Evolutionary conservation across 2,797 vertebrate genomes (phyloP), one percentile per base, ranked within the genome.

Genomic region (Ctenopoma multispine): DNA sequence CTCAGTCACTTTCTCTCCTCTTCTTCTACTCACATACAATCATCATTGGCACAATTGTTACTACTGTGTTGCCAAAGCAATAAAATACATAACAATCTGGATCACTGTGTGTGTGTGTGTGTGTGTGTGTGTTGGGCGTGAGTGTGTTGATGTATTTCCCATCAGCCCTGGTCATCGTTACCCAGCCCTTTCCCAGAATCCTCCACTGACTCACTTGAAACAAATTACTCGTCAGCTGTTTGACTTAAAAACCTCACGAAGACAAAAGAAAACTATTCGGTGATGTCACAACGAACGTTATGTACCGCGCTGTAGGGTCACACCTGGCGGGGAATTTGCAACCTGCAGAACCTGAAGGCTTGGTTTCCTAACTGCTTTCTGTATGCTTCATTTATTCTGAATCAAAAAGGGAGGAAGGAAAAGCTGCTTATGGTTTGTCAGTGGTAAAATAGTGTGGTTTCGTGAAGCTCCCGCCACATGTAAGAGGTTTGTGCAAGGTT

Each of bases 141-240:
- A 60, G 75, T 57, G 70, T 81, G 69, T 82, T 66, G 60, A 72
- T 87, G 79, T 83, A 20, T 87, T 91, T 92, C 90, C 88, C 86
- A 89, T 88, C 83, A 89, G 83, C 6, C 46, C 67, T 64, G 81
- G 86, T 83, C 81, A 84, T 79, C 66, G 51, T 76, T 64, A 66
- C 84, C 79, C 84, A 81, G 49, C 87, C 80, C 72, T 81, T 89
- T 92, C 87, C 89, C 86, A 89, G 87, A 90, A 90, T 77, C 71
- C 76, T 50, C 59, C 77, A 77, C 66, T 89, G 88, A 91, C 82
- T 91, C 88, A 91, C 38, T 29, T 21, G 38, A 70, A 67, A 46
- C 64, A 60, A 72, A 72, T 46, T 23, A 3, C 40, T 2, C 74
- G 63, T 90, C 87, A 87, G 87, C 88, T 81, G 75, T 84, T 87